Conservation (phyloP, 2,797 vertebrate genomes). For the Sebastes matsubarae region DNA sequence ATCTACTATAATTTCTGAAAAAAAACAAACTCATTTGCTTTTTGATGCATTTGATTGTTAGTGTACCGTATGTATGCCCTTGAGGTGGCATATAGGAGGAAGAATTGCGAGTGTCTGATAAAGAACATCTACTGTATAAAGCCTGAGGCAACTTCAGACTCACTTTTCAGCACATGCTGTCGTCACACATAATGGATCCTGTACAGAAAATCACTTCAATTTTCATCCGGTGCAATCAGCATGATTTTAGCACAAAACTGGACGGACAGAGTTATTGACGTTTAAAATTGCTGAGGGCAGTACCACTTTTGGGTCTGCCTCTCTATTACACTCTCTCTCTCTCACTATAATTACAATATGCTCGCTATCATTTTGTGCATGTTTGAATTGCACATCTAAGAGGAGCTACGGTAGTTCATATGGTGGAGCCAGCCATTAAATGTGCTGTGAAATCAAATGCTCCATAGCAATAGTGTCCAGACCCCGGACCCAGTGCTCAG, state of each 20-base stretch:
- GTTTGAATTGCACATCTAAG: slow-evolving; percentile 28
- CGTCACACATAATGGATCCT: slow-evolving; percentile 12
- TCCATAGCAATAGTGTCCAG: neutral
- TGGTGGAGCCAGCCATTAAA: slow-evolving; percentile 36
- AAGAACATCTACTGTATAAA: neutral
- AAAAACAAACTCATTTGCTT: neutral
- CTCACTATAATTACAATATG: slow-evolving; percentile 6
- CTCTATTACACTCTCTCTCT: neutral
- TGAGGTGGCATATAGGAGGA: too few species aligned
- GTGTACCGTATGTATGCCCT: too few species aligned
- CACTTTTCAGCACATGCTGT: slow-evolving; percentile 7
- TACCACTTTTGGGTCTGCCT: neutral
- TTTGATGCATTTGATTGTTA: neutral
- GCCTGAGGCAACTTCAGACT: slow-evolving; percentile 1
- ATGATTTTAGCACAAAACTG: slow-evolving; percentile 4
- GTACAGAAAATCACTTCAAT: slow-evolving; percentile 12
- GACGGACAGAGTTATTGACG: slow-evolving; percentile 11
- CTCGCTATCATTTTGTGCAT: slow-evolving; percentile 8
- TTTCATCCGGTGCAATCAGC: slow-evolving; percentile 32
- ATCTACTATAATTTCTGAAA: neutral
- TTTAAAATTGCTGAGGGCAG: slow-evolving; percentile 22
- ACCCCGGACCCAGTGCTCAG: slow-evolving; percentile 21
- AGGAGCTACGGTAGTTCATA: slow-evolving; percentile 6
- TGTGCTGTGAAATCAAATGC: slow-evolving; percentile 50
- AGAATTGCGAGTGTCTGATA: too few species aligned